Evolutionary conservation across 1,140 invertebrate species (phyloP), one percentile per base, ranked within the genome.

Genomic region (Physella acuta): DNA sequence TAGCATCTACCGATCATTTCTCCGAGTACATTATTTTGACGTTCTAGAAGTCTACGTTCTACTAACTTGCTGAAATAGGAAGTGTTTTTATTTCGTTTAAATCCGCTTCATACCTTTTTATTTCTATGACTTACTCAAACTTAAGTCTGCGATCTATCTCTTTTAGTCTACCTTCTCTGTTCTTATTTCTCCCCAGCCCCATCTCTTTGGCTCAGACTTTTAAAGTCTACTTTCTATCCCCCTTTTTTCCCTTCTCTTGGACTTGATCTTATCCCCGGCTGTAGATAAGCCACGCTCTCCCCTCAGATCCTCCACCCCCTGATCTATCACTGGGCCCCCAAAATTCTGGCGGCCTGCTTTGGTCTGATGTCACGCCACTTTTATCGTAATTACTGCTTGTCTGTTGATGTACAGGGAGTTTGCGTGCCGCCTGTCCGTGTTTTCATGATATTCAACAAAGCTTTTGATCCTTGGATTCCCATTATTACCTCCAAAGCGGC

Each of bases 371-470:
- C 56, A 58, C 31, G 56, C 56, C 11, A 58, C 36, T 30, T 58
- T 58, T 58, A 58, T 58, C 56, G n/a, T 34, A 58, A 34, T 58
- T 33, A 58, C 31, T n/a, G 56, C 56, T 34, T 34, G 30, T 58
- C 30, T 20, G 30, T 58, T 58, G 56, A 58, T 34, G 20, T 58
- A 58, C 24, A 33, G 36, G 56, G 14, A 16, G 31, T 24, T 58
- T 58, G 56, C 56, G 56, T 58, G 56, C 56, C 30, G 20, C 56
- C 24, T 20, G 30, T 34, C 56, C 1, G 28, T 4, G 28, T 58
- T 58, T 33, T 4, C 31, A 2, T 1, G 56, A 33, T 26, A 3
- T 58, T 34, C 30, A 31, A 16, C 31, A 16, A 8, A 20, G 31
- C 2, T 58, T 17, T n/a, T 65, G 2, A 52, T 33, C 51, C 62